Base-by-base conservation (phyloP, 2,113 vertebrate species). In the Clarias macrocephalus region DNA sequence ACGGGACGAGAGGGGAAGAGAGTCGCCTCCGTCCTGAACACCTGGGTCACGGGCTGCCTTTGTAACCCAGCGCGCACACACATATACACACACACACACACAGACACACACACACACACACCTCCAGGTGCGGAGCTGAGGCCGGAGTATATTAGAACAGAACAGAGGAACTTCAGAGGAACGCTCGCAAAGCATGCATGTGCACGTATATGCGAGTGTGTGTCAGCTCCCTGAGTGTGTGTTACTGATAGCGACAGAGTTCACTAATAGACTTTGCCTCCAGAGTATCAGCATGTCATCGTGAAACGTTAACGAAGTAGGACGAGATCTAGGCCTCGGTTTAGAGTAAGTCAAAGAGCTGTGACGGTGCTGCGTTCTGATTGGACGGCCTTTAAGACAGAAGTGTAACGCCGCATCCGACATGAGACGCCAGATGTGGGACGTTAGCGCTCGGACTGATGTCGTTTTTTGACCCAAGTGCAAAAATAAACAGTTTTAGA, bases 1-100 rank as follows among this genome's bases (percentile, higher is more conserved):
- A 91, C 91, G 80, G 81, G 87, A 80, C 85, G 63, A 28, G 77
- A 73, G 62, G 54, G 73, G 68, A 86, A 65, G 82, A 86, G 87
- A 87, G 85, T 85, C 62, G 83, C 87, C 87, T 87, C 82, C 84
- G 85, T 87, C 86, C 87, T 85, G 87, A 88, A 86, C 89, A 90
- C 85, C 89, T 90, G 89, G 87, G 89, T 90, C 85, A 88, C 83
- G 18, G 65, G 42, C 48, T 63, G 70, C 57, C 21, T 89, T 88
- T 85, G 85, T 80, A 89, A 77, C 87, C 85, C 87, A 70, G 54
- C 85, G 42, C 66, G 62, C 87, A 42, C 28, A 25, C 28, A 57
- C 42, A 52, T 42, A 54, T 62, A 52, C 62, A 68, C 68, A 60
- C 83, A 75, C 83, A 37, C 76, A 54, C 21, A 54, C 59, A 62